phyloP scores from a whole-genome alignment of 92 coral and sea anemone species.

The Porites rus region DNA sequence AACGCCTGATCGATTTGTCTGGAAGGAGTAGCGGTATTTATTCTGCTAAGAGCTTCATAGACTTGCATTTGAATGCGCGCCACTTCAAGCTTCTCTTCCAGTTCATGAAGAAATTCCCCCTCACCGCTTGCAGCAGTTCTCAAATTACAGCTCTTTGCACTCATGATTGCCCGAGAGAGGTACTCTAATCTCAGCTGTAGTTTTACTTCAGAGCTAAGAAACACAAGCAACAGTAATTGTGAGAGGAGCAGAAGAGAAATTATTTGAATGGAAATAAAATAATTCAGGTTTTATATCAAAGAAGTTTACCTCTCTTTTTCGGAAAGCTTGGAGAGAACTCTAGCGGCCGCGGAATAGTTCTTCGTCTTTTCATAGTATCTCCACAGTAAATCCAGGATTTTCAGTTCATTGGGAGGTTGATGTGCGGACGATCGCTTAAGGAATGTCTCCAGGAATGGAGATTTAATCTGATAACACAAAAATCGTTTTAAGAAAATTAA shows the following conservation, averaged over 20 bases:
- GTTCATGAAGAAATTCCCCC: constrained; percentile 97
- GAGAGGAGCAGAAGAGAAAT: background rate
- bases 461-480: constrained; percentile 58
- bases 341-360: constrained; percentile 96
- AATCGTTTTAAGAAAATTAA: background rate
- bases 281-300: too few relatives aligned
- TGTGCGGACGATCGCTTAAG: constrained; percentile 71
- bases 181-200: constrained; percentile 92
- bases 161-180: constrained; percentile 98
- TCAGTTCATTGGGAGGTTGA: constrained; percentile 83
- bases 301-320: constrained; percentile 88
- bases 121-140: constrained; percentile 93
- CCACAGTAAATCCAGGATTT: constrained; percentile 92
- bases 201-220: constrained; percentile 70
- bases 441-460: constrained; percentile 74
- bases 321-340: constrained; percentile 92
- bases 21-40: constrained; percentile 67
- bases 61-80: constrained; percentile 99
- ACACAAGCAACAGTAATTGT: background rate
- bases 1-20: constrained; percentile 78
- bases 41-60: constrained; percentile 79
- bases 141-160: constrained; percentile 94
- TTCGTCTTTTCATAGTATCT: constrained; percentile 93
- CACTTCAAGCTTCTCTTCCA: constrained; percentile 98
- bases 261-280: background rate